These are phyloP conservation scores for Phyllostomus discolor DNA, from an alignment of 2,113 vertebrate genomes.

Conservation along the genomic window DNA sequence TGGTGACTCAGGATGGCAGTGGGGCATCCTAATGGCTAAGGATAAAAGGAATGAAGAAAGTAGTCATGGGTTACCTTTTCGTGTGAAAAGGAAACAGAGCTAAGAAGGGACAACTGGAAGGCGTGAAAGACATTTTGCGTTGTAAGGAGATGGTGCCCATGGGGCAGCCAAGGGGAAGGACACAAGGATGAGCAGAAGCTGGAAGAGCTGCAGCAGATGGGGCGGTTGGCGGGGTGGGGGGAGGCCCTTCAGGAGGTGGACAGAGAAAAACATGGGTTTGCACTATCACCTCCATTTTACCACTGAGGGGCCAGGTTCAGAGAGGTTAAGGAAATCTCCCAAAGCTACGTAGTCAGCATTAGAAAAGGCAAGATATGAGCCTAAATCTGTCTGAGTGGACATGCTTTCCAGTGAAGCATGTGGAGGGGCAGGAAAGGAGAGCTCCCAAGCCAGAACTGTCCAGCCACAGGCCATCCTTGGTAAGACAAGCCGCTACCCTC, in stretches of 20 bases:
- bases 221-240: fast-evolving
- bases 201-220: neutral
- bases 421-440: neutral
- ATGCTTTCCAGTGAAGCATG: neutral
- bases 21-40: neutral
- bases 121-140: neutral
- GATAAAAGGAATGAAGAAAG: neutral
- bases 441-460: neutral
- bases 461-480: neutral
- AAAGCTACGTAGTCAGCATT: neutral
- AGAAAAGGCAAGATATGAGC: neutral
- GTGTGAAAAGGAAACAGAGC: neutral
- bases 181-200: neutral
- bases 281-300: neutral
- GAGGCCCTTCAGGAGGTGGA: neutral
- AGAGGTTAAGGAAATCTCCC: neutral
- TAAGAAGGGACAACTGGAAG: neutral
- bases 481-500: neutral
- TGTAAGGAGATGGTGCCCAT: neutral
- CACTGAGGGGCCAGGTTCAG: neutral
- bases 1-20: neutral
- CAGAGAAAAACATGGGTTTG: neutral
- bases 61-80: neutral
- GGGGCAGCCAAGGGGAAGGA: neutral
- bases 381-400: neutral